Base-by-base conservation (phyloP, 1,140 invertebrate genomes). In the Pemphigus obesinymphae region DNA sequence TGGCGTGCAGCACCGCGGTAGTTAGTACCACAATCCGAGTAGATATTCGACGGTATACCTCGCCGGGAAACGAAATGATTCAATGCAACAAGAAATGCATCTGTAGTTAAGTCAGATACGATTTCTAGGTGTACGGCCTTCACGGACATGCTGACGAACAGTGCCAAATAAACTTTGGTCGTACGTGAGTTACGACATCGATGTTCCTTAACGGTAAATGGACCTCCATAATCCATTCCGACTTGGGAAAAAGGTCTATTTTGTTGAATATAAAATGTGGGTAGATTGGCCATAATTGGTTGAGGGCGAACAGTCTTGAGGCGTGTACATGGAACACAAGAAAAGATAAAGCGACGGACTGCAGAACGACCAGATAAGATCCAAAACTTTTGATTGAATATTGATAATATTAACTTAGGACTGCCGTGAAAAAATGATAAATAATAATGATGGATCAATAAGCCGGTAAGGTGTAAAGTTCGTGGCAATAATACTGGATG, bases 61-160 rank as follows among this genome's bases (percentile, higher is more conserved):
- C 85, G 68, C 34, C 84, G 34, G 45, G 80, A 15, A 15, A 84
- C 82, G 66, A 87, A 87, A 43, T 85, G 61, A 23, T 70, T 48
- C 2, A 87, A 76, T 17, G 85, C 82, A 17, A 84, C 76, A 0
- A 86, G 20, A 53, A 86, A 85, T 20, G 82, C 82, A 34, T 84
- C 83, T 0, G 85, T 84, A 4, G 84, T 66, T 87, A n/a, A n/a
- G n/a, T n/a, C n/a, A n/a, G n/a, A n/a, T n/a, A n/a, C n/a, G n/a
- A n/a, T n/a, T n/a, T n/a, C 85, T 23, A 86, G 40, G 45, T 86
- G 85, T 13, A 86, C 81, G 23, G 85, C 85, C 70, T 83, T 83
- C 23, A 85, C 85, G 1, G 83, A 58, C 8, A 84, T 78, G 70
- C 85, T 86, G 11, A 85, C 83, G 80, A 86, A 86, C 2, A 86